These are phyloP conservation scores for Vicugna pacos DNA, from an alignment of 2,113 vertebrate genomes.

Conservation along the genomic window DNA sequence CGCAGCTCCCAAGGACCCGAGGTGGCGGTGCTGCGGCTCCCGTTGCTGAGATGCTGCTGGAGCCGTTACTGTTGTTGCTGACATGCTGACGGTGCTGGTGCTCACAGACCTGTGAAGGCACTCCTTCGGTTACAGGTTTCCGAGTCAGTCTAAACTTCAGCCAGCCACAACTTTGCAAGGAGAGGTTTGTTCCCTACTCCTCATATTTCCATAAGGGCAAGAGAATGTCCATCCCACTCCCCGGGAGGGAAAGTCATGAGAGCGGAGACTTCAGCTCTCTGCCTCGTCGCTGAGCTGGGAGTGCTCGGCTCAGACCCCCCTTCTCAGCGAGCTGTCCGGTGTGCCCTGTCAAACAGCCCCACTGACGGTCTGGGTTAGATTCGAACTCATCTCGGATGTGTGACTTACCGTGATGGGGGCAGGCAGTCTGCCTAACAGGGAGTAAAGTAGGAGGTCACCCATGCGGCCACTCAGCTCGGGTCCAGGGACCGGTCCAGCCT, in stretches of 20 bases:
- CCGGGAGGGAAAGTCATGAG: no score
- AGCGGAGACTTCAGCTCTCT: no score
- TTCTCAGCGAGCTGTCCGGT: neutral
- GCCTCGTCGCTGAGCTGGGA: neutral
- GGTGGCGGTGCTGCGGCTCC: accelerated
- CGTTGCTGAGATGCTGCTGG: neutral
- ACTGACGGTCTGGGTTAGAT: neutral
- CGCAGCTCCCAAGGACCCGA: accelerated
- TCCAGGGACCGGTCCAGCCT: accelerated
- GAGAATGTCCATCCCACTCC: neutral
- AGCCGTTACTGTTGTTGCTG: neutral
- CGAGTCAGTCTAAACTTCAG: neutral
- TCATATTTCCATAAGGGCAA: neutral
- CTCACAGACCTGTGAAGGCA: neutral
- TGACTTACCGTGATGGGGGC: neutral
- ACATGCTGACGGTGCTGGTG: neutral
- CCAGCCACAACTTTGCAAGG: neutral
- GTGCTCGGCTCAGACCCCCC: neutral
- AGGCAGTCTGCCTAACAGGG: accelerated
- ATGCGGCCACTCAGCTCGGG: neutral
- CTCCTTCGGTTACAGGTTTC: neutral
- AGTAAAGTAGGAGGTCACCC: neutral
- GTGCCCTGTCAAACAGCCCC: neutral
- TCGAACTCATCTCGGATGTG: neutral
- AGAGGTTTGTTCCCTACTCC: neutral